phyloP scores from a whole-genome alignment of 2,797 vertebrate species.

The Gymnothorax javanicus region DNA sequence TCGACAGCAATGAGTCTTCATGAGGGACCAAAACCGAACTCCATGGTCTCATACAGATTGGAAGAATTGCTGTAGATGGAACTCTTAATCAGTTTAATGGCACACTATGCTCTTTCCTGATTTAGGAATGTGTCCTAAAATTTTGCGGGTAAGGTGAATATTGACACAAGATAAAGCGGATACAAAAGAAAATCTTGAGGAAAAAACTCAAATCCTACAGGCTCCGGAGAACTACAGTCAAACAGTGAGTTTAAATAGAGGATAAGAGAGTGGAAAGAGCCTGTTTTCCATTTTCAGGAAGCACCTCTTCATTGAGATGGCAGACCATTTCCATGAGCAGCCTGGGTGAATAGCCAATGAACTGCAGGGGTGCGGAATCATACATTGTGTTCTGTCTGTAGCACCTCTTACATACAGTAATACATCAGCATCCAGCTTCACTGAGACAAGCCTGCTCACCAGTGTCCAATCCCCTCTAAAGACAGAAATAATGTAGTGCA shows the following conservation, averaged over 20 bases:
- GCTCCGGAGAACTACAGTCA: not conserved
- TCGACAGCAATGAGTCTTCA: not conserved
- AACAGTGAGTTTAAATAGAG: not conserved
- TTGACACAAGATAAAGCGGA: not conserved
- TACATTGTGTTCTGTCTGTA: not conserved
- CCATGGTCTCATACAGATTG: not conserved
- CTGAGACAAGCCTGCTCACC: not conserved
- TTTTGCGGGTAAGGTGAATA: not conserved
- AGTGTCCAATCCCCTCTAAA: not conserved
- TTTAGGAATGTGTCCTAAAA: not conserved
- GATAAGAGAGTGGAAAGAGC: not conserved
- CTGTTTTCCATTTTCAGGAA: not conserved
- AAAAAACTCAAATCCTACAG: not conserved
- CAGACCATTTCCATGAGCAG: not conserved
- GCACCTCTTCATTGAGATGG: conserved; percentile 16
- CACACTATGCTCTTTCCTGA: not conserved
- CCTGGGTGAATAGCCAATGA: conserved; percentile 17
- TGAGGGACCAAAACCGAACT: not conserved
- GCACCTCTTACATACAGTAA: not conserved
- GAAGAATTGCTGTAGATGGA: no score
- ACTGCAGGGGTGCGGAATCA: conserved; percentile 2
- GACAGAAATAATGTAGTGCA: conserved; percentile 1
- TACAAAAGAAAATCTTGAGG: not conserved
- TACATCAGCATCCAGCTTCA: not conserved
- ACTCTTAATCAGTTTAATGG: no score